Conservation (phyloP, 2,888 invertebrate species). For the Lymantria dispar region DNA sequence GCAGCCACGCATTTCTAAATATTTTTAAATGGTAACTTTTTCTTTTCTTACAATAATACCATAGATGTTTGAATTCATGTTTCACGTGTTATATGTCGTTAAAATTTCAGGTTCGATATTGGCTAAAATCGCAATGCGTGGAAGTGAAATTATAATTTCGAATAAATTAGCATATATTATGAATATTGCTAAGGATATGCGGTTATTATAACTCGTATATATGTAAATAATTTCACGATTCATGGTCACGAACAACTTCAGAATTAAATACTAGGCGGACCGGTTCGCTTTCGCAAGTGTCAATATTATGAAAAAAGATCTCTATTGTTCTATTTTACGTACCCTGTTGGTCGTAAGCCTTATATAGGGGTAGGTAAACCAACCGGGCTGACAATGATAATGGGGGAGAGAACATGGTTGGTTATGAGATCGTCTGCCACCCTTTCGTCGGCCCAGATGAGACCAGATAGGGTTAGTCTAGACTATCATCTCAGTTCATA, state of each 20-base stretch:
- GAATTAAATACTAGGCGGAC: neutral
- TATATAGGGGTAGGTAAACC: too few species aligned
- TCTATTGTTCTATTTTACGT: too few species aligned
- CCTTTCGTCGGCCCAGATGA: too few species aligned
- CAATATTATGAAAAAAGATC: neutral
- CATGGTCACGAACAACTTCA: neutral
- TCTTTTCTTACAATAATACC: slow-evolving; percentile 1
- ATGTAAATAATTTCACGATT: neutral
- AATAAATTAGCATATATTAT: neutral
- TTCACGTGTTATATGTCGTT: neutral
- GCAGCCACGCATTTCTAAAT: slow-evolving; percentile 15
- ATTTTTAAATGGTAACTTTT: slow-evolving; percentile 5
- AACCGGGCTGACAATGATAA: too few species aligned
- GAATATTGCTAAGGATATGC: neutral
- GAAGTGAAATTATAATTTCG: neutral
- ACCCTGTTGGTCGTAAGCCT: too few species aligned
- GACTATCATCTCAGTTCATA: too few species aligned
- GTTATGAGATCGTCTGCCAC: too few species aligned
- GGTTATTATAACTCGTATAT: neutral
- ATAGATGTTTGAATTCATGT: neutral
- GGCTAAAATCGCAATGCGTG: neutral
- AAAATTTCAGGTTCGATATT: neutral
- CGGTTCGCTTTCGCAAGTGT: neutral
- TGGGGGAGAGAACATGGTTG: too few species aligned
- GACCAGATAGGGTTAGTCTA: too few species aligned